Percentiles rank a stretch among this genome's conserved stretches.
Evolutionary conservation across 2,888 invertebrate genomes (phyloP).

Genomic region (Clostera curtula): DNA sequence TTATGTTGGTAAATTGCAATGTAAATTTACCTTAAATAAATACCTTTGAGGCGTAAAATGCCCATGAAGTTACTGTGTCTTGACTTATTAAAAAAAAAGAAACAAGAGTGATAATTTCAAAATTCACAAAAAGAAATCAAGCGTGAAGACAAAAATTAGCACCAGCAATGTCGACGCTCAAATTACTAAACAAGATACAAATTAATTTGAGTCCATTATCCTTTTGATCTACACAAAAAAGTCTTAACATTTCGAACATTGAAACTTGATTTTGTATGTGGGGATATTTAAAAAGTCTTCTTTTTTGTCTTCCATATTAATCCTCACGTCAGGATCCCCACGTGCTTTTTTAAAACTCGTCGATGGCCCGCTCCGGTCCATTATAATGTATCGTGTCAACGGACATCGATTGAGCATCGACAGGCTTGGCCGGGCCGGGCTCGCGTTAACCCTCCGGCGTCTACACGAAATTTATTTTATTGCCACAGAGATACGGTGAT

Average conservation of each 20-base stretch:
- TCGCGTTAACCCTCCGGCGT: constrained; percentile 67
- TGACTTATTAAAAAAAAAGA: too few species aligned
- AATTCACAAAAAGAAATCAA: constrained; percentile 14
- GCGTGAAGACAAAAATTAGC: constrained; percentile 17
- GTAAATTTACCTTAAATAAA: too few species aligned
- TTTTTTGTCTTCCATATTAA: constrained; percentile 71
- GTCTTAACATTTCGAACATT: constrained; percentile 30
- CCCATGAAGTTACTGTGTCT: too few species aligned
- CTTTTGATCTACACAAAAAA: constrained; percentile 50
- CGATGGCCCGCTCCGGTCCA: constrained; percentile 60
- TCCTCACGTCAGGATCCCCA: constrained; percentile 71
- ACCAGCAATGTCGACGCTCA: constrained; percentile 21
- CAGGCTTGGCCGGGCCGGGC: constrained; percentile 45
- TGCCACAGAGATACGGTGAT: constrained; percentile 70
- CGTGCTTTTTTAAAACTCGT: constrained; percentile 71
- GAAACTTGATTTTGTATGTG: constrained; percentile 57
- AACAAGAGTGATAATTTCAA: too few species aligned
- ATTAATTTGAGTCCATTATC: constrained; percentile 52
- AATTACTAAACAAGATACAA: constrained; percentile 38
- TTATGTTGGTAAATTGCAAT: too few species aligned
- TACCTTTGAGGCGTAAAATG: too few species aligned
- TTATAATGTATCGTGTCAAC: constrained; percentile 74
- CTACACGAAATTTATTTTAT: constrained; percentile 73
- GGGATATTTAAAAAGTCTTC: constrained; percentile 45
- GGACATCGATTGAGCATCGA: constrained; percentile 72